These are phyloP conservation scores for Lamellibrachia luymesi DNA, from an alignment of 1,140 invertebrate genomes.

Conservation along the genomic window DNA sequence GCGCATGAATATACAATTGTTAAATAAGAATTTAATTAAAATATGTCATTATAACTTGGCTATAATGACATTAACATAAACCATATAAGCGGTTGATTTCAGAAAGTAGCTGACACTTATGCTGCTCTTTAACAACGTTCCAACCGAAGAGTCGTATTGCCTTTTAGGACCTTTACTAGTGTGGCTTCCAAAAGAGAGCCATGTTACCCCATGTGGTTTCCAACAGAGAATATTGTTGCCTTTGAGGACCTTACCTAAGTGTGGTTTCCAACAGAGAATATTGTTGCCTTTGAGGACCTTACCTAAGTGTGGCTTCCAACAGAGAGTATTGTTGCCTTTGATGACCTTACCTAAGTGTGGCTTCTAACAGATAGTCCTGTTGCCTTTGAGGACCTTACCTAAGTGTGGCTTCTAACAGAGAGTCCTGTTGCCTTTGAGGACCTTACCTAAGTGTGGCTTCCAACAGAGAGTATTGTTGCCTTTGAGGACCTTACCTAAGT, in stretches of 20 bases:
- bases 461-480: too few relatives aligned
- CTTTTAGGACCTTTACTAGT: not conserved
- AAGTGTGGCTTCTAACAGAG: not conserved
- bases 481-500: slow-evolving; percentile 68
- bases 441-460: not conserved
- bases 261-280: slow-evolving; percentile 91
- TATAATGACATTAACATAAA: not conserved
- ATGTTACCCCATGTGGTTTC: slow-evolving; percentile 83
- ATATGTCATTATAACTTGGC: not conserved
- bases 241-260: slow-evolving; percentile 72
- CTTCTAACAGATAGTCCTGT: not conserved
- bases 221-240: slow-evolving; percentile 82
- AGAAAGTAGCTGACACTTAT: not conserved
- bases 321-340: too few relatives aligned
- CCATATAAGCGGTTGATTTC: not conserved
- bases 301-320: slow-evolving; percentile 69
- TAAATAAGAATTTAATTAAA: not conserved
- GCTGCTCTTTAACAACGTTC: not conserved
- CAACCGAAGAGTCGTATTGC: too few relatives aligned
- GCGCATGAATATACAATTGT: not conserved
- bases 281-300: too few relatives aligned
- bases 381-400: too few relatives aligned
- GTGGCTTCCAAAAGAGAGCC: not conserved
- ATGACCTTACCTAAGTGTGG: not conserved
- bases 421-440: too few relatives aligned